These are phyloP conservation scores for Emydocephalus ijimae DNA, from an alignment of 2,113 vertebrate species.

Conservation along the genomic window DNA sequence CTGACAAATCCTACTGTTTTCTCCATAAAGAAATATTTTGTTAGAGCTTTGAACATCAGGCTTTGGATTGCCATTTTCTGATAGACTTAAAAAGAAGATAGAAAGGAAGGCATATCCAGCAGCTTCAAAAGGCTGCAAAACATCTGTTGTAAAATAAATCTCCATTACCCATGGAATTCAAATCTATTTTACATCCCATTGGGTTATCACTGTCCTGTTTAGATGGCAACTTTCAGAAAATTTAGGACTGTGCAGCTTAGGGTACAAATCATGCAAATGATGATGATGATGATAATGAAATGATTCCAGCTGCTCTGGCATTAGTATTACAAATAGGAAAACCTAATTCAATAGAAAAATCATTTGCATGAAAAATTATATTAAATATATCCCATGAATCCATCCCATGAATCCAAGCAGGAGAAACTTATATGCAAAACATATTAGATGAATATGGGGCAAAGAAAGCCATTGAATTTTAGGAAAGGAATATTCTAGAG, in stretches of 20 bases:
- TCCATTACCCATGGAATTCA: background rate
- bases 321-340: background rate
- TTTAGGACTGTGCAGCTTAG: background rate
- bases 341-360: background rate
- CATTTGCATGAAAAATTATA: background rate
- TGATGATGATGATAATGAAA: background rate
- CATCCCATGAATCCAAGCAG: background rate
- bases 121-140: background rate
- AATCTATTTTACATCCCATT: background rate
- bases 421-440: background rate
- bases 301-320: background rate
- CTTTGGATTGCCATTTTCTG: slow-evolving; percentile 1
- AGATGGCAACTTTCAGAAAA: background rate
- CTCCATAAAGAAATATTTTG: slow-evolving; percentile 1
- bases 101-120: background rate
- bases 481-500: background rate
- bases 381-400: background rate
- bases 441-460: background rate
- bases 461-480: background rate
- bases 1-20: slow-evolving; percentile 11
- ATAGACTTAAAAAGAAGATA: background rate
- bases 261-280: background rate
- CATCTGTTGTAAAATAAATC: slow-evolving; percentile 6
- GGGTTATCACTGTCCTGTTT: background rate
- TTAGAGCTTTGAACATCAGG: background rate